A percentile compares a stretch with the other conserved stretches of the same genome.
These are phyloP conservation scores for Tamandua tetradactyla DNA, from an alignment of 2,797 vertebrate species.

Conservation along the genomic window DNA sequence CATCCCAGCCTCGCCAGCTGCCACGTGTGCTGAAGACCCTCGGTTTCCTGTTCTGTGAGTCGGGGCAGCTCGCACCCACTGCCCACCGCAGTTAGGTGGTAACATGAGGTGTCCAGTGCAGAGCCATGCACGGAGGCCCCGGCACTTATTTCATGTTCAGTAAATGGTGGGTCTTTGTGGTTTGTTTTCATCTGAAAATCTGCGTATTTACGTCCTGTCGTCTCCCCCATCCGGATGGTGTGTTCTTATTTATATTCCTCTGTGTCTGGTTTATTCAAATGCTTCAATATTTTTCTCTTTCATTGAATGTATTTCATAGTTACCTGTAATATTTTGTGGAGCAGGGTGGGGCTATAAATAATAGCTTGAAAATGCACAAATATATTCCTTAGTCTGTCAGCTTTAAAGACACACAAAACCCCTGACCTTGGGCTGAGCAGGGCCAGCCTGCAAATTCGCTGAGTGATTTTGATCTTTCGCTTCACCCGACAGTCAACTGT, in stretches of 20 bases:
- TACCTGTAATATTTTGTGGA: neutral
- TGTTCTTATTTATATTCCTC: neutral
- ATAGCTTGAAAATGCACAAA: neutral
- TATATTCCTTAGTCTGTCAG: neutral
- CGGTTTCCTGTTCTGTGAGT: neutral
- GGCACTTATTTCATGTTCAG: neutral
- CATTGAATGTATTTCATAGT: neutral
- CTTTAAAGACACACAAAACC: neutral
- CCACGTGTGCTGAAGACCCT: neutral
- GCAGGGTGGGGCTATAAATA: neutral
- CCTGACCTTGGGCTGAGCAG: neutral
- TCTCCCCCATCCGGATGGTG: too few species aligned
- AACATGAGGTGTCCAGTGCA: neutral
- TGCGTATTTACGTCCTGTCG: rapidly evolving
- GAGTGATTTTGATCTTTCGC: neutral
- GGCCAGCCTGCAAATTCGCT: neutral
- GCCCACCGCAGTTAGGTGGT: neutral
- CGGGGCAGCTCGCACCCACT: neutral
- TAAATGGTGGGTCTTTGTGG: neutral
- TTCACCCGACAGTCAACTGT: too few species aligned
- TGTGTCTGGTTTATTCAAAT: neutral
- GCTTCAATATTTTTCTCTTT: neutral
- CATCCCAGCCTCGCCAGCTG: neutral
- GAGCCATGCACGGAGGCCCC: too few species aligned
- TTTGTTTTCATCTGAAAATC: neutral